Percentiles rank a stretch among this genome's conserved stretches.
Conservation (phyloP, 2,113 vertebrate genomes). For the Podarcis raffonei region DNA sequence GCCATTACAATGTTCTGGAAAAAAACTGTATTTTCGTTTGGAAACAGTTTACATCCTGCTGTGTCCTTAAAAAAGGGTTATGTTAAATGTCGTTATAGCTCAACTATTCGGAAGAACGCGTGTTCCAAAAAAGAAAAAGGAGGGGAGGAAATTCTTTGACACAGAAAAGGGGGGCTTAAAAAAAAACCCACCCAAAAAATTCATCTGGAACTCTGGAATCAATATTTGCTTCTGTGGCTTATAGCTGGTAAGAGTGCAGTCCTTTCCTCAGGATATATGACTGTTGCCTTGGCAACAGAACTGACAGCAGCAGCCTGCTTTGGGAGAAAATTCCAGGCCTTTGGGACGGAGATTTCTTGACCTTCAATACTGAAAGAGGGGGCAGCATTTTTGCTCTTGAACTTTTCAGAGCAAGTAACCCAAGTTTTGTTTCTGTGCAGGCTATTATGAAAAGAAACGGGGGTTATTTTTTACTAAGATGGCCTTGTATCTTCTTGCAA, state of each 20-base stretch:
- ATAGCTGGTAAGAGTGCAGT: too few species aligned
- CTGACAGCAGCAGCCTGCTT: background rate
- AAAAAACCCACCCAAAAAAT: background rate
- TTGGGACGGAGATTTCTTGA: background rate
- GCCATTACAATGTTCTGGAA: background rate
- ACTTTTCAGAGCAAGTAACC: background rate
- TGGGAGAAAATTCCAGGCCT: background rate
- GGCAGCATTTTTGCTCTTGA: background rate
- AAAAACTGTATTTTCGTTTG: background rate
- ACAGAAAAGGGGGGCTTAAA: background rate
- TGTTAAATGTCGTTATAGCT: background rate
- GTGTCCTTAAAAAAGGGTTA: constrained; percentile 17
- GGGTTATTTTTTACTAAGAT: too few species aligned
- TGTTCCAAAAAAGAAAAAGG: background rate
- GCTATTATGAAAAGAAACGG: background rate
- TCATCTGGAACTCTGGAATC: background rate
- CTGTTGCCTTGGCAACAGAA: background rate
- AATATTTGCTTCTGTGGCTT: background rate
- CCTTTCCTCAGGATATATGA: background rate
- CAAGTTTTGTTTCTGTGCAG: background rate
- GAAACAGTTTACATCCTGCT: background rate
- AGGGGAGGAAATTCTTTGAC: background rate
- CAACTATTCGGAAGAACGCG: background rate
- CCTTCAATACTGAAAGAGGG: background rate
- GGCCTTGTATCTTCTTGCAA: too few species aligned